These are phyloP conservation scores for Gasterosteus nipponicus DNA, from an alignment of 2,113 vertebrate species.

Conservation along the genomic window DNA sequence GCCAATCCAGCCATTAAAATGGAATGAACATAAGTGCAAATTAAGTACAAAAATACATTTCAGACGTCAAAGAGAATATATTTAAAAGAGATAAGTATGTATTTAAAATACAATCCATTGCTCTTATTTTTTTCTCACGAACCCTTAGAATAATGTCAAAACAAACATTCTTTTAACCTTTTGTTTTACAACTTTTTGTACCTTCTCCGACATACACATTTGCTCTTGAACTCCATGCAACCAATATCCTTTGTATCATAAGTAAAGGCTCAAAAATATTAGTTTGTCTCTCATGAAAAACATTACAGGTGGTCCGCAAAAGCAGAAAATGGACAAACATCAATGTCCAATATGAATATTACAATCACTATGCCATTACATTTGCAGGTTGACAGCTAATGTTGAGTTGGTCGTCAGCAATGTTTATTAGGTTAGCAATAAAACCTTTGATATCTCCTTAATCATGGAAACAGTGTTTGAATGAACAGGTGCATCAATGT, in stretches of 20 bases:
- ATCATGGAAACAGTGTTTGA: conserved; percentile 49
- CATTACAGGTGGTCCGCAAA: conserved; percentile 22
- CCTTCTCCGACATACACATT: conserved; percentile 22
- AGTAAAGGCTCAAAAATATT: conserved; percentile 9
- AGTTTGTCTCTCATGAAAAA: conserved; percentile 6
- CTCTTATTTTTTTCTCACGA: conserved; percentile 32
- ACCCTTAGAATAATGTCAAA: conserved; percentile 20
- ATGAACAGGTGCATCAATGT: conserved; percentile 21
- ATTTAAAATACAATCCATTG: conserved; percentile 56
- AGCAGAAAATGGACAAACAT: conserved; percentile 10
- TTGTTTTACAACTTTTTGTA: conserved; percentile 21
- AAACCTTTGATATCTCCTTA: conserved; percentile 2
- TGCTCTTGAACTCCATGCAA: conserved; percentile 23
- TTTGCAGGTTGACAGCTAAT: conserved; percentile 1
- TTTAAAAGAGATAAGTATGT: conserved; percentile 45
- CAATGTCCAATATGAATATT: conserved; percentile 13
- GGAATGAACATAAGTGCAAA: conserved; percentile 70
- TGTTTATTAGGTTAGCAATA: neutral
- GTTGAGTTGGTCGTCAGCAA: conserved; percentile 8
- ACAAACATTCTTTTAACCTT: conserved; percentile 47
- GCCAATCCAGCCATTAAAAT: conserved; percentile 23
- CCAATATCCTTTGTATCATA: conserved; percentile 25
- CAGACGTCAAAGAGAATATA: conserved; percentile 50
- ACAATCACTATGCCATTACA: conserved; percentile 47
- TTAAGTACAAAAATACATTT: conserved; percentile 58